Evolutionary conservation across 2,888 invertebrate genomes (phyloP).

Genomic region (Platycnemis pennipes): DNA sequence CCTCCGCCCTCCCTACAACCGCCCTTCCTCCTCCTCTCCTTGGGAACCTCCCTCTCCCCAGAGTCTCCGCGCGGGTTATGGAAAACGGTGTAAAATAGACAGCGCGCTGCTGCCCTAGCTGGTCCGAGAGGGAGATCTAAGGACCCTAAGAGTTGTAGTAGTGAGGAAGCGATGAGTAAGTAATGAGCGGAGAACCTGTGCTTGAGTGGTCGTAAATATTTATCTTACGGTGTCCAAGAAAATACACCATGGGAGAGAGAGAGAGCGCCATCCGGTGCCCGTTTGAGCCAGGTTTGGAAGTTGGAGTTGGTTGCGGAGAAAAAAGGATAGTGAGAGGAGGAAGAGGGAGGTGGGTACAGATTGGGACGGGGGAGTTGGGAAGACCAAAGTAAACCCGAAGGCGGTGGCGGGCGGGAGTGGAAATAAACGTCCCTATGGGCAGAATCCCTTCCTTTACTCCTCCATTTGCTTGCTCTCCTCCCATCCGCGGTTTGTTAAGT

Average conservation of each 20-base stretch:
- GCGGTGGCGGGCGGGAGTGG: slow-evolving; percentile 12
- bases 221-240: slow-evolving; percentile 59
- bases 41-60: too few relatives aligned
- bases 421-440: not conserved
- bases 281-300: not conserved
- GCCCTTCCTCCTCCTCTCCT: too few relatives aligned
- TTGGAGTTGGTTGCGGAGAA: not conserved
- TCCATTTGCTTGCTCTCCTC: not conserved
- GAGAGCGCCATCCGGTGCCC: not conserved
- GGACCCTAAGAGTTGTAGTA: not conserved
- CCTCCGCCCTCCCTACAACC: too few relatives aligned
- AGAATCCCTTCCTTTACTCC: not conserved
- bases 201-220: slow-evolving; percentile 67
- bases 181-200: slow-evolving; percentile 46
- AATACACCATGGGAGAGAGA: not conserved
- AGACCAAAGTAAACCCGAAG: slow-evolving; percentile 45
- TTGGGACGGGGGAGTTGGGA: not conserved
- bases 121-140: not conserved
- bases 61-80: not conserved
- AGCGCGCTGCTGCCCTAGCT: not conserved
- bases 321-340: not conserved
- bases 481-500: not conserved
- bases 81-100: not conserved
- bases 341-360: not conserved
- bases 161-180: slow-evolving; percentile 57